A percentile compares a stretch with the other conserved stretches of the same genome.
Evolutionary conservation across 37 sponge, comb jelly and placozoan species (phyloP).

Genomic region (Halisarca cf. caerulea): DNA sequence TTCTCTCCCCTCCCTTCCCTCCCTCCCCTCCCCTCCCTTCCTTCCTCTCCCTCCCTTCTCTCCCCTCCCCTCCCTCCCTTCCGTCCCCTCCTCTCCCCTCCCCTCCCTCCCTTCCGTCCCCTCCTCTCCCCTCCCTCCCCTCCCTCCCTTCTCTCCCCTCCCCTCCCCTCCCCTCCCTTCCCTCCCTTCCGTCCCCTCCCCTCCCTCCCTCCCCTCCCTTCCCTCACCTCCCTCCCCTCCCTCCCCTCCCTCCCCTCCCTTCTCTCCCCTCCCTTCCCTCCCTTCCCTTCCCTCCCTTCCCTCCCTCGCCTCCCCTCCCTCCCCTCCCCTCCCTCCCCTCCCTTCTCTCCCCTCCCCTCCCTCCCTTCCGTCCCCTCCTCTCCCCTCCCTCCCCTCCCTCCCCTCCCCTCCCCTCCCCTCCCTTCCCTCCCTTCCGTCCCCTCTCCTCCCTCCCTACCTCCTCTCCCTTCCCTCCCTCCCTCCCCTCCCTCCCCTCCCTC

Average conservation of each 20-base stretch:
- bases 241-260: not conserved
- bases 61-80: slow-evolving; percentile 3
- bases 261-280: not conserved
- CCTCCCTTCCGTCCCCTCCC: not conserved
- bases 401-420: not conserved
- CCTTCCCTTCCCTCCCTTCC: not conserved
- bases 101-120: slow-evolving; percentile 1
- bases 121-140: not conserved
- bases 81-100: slow-evolving; percentile 9
- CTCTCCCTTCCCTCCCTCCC: not conserved
- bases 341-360: not conserved
- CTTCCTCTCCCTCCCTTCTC: not conserved
- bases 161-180: not conserved
- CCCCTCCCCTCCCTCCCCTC: not conserved
- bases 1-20: not conserved
- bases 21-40: not conserved
- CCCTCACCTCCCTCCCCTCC: slow-evolving; percentile 1
- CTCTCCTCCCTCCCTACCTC: not conserved
- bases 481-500: not conserved
- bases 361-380: slow-evolving; percentile 1
- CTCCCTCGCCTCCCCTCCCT: not conserved
- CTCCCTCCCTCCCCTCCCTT: not conserved
- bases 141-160: slow-evolving; percentile 7
- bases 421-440: not conserved
- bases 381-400: slow-evolving; percentile 1